Base-by-base conservation (phyloP, 1,140 invertebrate species). In the Acromyrmex charruanus region DNA sequence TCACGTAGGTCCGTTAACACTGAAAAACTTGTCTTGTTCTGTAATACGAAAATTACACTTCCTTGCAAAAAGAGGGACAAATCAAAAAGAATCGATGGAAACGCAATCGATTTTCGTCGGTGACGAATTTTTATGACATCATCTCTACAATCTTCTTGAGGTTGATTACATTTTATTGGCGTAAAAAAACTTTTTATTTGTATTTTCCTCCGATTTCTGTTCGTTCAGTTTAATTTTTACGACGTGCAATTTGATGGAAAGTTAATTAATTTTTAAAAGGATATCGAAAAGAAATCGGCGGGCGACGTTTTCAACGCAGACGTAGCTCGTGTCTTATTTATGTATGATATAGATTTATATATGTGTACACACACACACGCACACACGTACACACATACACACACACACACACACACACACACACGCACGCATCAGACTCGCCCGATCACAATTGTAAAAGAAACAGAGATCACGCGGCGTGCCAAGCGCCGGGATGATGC, bases 401-500 rank as follows among this genome's bases (percentile, higher is more conserved):
- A 7, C 35, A 0, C 35, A 35, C 35, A 35, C 35, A 35, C 0
- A 6, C 6, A 0, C 2, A 35, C 6, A 0, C 6, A 31, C 31
- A 5, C 31, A 31, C 0, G 5, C 21, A 39, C 31, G 31, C 31
- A 31, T 2, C 21, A 39, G 49, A 87, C 71, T 84, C 75, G 79
- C 85, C 85, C 89, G 90, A 88, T 91, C 90, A 85, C 81, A 88
- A 90, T 85, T 88, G 88, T 88, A 87, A 89, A 77, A 86, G 82
- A 84, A 80, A 65, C 58, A 18, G 55, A 79, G 80, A 91, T 90
- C 77, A 71, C 68, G 81, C 61, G 35, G 87, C 85, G 81, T 53
- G 14, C 75, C 35, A 75, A 71, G 68, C 86, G 65, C 86, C 66
- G 81, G n/a, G 21, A 65, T 75, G 80, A 89, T 77, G 77, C 79